Evolutionary conservation across 2,797 vertebrate genomes (phyloP), one percentile per base, ranked within the genome.

Genomic region (Stomatorhinus walkeri): DNA sequence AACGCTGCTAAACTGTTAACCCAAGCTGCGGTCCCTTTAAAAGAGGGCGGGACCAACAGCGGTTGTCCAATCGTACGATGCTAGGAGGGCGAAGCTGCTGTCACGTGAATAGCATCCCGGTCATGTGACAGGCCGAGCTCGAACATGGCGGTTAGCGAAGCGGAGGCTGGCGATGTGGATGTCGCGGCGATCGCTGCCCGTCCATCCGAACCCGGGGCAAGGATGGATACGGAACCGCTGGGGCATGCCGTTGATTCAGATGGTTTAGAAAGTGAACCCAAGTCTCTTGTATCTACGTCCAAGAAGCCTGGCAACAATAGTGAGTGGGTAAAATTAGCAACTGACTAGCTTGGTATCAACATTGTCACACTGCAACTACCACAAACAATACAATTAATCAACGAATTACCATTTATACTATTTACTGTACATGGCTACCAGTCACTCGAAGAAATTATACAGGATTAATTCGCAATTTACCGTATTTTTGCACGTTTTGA

Each of bases 151-250:
- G 40, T 59, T 56, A 87, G 87, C 40, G 95, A 95, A 1, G 94
- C 95, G 54, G 95, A 96, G 7, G 94, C 95, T 16, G 95, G 94
- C 0, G 93, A 94, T 32, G 94, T 92, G 0, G 95, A 96, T 51
- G 95, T 95, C 85, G 94, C 92, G 85, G 92, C 90, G 86, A 94
- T 92, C 0, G 92, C 94, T 14, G 90, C 89, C 1, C 91, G 92
- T 0, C 79, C 90, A 2, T 91, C 92, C 12, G 91, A 68, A 14
- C 10, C 59, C 3, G 19, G 36, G n/a, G 32, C 22, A 43, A 43
- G 4, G 68, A 87, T 87, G 87, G 81, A 59, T 40, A 28, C 85
- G 24, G 1, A 84, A 43, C 16, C n/a, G 40, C 81, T 54, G 28
- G 88, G 52, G 72, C 85, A 89, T 87, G 56, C 51, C 6, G 83